Conservation (phyloP, 2,113 vertebrate species). For the Semicossyphus pulcher region DNA sequence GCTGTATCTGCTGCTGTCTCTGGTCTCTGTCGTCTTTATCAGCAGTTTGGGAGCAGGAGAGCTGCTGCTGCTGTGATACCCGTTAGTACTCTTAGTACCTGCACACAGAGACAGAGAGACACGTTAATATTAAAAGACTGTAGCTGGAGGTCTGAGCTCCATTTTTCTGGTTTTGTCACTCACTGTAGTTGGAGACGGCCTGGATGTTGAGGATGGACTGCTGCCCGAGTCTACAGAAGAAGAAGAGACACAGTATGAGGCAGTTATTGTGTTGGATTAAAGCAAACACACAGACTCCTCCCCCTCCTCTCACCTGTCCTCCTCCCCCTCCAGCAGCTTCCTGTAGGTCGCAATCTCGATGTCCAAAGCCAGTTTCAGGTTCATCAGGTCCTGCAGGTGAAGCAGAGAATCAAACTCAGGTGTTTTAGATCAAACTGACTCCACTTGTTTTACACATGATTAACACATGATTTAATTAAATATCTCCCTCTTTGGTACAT, state of each 20-base stretch:
- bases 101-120: constrained; percentile 13
- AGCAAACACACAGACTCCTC: not conserved
- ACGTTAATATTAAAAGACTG: no score
- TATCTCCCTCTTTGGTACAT: no score
- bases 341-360: constrained; percentile 97
- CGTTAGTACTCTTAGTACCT: constrained; percentile 75
- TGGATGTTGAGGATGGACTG: constrained; percentile 81
- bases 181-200: constrained; percentile 77
- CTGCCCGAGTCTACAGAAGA: constrained; percentile 76
- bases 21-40: constrained; percentile 83
- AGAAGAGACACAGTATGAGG: not conserved
- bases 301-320: constrained; percentile 80
- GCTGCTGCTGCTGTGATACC: constrained; percentile 63
- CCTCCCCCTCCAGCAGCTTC: constrained; percentile 96
- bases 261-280: not conserved
- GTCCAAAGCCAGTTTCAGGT: constrained; percentile 91
- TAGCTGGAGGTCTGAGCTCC: no score
- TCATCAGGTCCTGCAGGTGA: constrained; percentile 87
- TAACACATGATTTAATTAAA: no score
- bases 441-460: no score
- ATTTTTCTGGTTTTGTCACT: no score
- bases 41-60: constrained; percentile 80
- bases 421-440: not conserved
- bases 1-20: constrained; percentile 78
- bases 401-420: not conserved